Evolutionary conservation across 1,140 invertebrate genomes (phyloP).

Genomic region (fruit fly (Drosophila melanogaster)): Release_6_plus_ISO1_MT NT_033777.3:23954001-23954500

Average conservation of each 20-base stretch:
- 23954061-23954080: slow-evolving; percentile 87
- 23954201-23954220: slow-evolving; percentile 84
- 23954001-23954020: slow-evolving; percentile 89
- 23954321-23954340: slow-evolving; percentile 90
- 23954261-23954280: slow-evolving; percentile 87
- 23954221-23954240: slow-evolving; percentile 87
- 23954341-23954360: slow-evolving; percentile 84
- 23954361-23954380: slow-evolving; percentile 37
- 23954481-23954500: slow-evolving; percentile 88
- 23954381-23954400: slow-evolving; percentile 57
- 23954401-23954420: slow-evolving; percentile 41
- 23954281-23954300: slow-evolving; percentile 86
- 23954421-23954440: slow-evolving; percentile 70
- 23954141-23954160: slow-evolving; percentile 60
- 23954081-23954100: slow-evolving; percentile 86
- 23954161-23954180: slow-evolving; percentile 37
- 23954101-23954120: slow-evolving; percentile 88
- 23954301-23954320: slow-evolving; percentile 89
- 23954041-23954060: slow-evolving; percentile 90
- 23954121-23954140: slow-evolving; percentile 82
- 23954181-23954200: slow-evolving; percentile 42
- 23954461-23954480: slow-evolving; percentile 89
- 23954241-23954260: slow-evolving; percentile 89
- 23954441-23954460: slow-evolving; percentile 88
- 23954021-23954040: slow-evolving; percentile 92